Percentiles rank a stretch among this genome's conserved stretches.
Conservation (phyloP, 2,113 vertebrate genomes). For the Capreolus pygargus region DNA sequence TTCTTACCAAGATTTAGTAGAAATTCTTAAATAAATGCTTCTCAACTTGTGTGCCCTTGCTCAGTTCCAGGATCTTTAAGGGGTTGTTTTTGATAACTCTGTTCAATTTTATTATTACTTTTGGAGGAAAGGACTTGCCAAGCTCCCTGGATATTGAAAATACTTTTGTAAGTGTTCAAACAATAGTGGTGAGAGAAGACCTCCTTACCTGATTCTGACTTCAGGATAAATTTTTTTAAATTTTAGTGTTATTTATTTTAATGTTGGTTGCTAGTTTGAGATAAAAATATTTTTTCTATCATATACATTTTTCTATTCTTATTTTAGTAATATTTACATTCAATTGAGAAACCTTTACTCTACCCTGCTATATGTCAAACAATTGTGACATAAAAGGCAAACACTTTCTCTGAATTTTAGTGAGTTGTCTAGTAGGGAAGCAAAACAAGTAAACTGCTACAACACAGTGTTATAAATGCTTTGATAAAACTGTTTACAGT, state of each 20-base stretch:
- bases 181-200: background rate
- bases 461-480: background rate
- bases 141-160: background rate
- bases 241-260: background rate
- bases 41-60: background rate
- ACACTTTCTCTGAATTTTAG: background rate
- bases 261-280: background rate
- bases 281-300: background rate
- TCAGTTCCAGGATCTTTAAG: background rate
- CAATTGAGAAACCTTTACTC: background rate
- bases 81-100: background rate
- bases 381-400: background rate
- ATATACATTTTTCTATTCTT: background rate
- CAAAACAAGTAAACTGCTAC: background rate
- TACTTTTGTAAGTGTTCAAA: background rate
- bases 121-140: background rate
- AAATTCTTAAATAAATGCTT: background rate
- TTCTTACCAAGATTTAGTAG: background rate
- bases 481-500: background rate
- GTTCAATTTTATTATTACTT: background rate
- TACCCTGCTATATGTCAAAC: background rate
- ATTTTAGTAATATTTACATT: background rate
- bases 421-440: background rate
- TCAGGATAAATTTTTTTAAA: background rate
- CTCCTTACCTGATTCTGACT: background rate